A percentile compares a stretch with the other conserved stretches of the same genome.
Evolutionary conservation across 2,888 invertebrate species (phyloP).

Genomic region (Acrobasis suavella): DNA sequence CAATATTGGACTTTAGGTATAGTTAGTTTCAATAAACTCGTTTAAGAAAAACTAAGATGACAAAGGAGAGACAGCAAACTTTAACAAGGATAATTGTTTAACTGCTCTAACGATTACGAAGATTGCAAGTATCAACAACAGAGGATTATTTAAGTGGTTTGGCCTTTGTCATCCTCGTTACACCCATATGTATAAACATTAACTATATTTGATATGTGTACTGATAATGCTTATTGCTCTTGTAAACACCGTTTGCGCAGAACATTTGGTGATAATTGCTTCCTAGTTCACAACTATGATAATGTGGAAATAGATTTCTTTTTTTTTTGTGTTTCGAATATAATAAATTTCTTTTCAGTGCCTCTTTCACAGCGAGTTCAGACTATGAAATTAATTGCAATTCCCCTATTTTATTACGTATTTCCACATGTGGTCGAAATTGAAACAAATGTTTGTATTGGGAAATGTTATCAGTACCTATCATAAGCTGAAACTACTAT

Average conservation of each 20-base stretch:
- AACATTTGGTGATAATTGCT: constrained; percentile 2
- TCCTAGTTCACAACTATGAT: neutral
- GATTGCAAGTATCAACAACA: neutral
- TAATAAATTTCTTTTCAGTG: no score
- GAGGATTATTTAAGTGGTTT: constrained; percentile 14
- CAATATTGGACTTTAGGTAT: no score
- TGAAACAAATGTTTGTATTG: no score
- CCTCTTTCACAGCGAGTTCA: no score
- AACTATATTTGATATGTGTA: neutral
- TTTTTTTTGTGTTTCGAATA: neutral
- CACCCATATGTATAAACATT: neutral
- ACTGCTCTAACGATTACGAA: neutral
- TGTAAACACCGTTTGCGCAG: constrained; percentile 7
- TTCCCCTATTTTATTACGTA: no score
- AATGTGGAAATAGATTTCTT: neutral
- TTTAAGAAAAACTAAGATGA: neutral
- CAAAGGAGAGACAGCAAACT: neutral
- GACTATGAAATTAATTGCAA: no score
- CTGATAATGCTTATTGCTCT: constrained; percentile 6
- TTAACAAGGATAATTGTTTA: neutral
- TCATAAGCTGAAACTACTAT: no score
- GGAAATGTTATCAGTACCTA: no score
- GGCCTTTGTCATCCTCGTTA: constrained; percentile 12
- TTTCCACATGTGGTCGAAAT: no score
- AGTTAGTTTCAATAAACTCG: no score